Evolutionary conservation across 2,113 vertebrate species (phyloP).

Genomic region (Catharus minimus): DNA sequence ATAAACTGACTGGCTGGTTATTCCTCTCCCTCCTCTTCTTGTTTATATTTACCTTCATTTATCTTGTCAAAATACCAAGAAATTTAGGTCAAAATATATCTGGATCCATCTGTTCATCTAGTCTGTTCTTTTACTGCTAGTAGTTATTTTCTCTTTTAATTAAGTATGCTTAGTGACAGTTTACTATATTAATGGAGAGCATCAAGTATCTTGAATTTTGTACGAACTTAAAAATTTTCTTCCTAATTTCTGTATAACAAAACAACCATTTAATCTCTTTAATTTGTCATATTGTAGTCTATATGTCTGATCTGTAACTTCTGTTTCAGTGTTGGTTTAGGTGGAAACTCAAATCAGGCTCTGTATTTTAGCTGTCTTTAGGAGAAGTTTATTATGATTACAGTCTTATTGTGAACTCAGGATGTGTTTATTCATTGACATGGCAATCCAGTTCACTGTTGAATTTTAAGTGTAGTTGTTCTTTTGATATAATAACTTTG

Average conservation of each 20-base stretch:
- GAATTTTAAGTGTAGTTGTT: not conserved
- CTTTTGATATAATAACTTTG: not conserved
- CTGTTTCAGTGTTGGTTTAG: not conserved
- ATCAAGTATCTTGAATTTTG: not conserved
- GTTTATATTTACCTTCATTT: slow-evolving; percentile 60
- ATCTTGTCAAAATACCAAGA: slow-evolving; percentile 29
- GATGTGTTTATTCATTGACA: not conserved
- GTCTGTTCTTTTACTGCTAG: slow-evolving; percentile 59
- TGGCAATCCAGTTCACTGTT: not conserved
- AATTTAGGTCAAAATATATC: slow-evolving; percentile 47
- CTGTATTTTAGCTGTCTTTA: not conserved
- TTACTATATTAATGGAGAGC: not conserved
- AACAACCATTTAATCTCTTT: not conserved
- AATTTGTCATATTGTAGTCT: not conserved
- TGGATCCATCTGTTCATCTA: slow-evolving; percentile 51
- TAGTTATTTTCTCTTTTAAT: slow-evolving; percentile 31
- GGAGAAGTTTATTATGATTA: not conserved
- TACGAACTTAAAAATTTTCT: not conserved
- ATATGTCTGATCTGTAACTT: not conserved
- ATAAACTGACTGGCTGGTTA: not conserved
- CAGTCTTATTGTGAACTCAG: not conserved
- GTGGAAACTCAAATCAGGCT: not conserved
- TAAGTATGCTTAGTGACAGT: not conserved
- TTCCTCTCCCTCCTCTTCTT: slow-evolving; percentile 10
- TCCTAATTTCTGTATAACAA: not conserved